Conservation (phyloP, 2,888 invertebrate species). For the Andrena marginata region DNA sequence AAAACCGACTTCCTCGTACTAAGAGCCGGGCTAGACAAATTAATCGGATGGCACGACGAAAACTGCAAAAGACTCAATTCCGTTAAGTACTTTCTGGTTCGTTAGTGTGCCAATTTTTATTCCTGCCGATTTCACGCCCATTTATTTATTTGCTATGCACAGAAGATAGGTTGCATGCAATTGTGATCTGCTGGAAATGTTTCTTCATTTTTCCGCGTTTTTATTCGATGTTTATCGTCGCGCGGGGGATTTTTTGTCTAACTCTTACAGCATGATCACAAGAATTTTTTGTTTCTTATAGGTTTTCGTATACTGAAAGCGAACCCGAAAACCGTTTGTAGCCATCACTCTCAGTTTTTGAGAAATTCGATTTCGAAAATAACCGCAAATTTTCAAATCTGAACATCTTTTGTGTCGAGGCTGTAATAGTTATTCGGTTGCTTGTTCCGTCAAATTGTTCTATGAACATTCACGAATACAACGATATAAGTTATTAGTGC, state of each 20-base stretch:
- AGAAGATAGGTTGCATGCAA: neutral
- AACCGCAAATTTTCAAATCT: too few species aligned
- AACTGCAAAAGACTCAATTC: constrained; percentile 1
- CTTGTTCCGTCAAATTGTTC: too few species aligned
- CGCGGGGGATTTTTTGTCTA: neutral
- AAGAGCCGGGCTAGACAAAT: constrained; percentile 17
- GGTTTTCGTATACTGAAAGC: too few species aligned
- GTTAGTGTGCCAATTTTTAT: constrained; percentile 17
- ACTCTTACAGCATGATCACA: neutral
- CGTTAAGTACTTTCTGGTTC: constrained; percentile 30
- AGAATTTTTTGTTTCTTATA: too few species aligned
- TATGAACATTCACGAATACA: too few species aligned
- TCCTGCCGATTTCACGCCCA: neutral
- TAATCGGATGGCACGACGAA: constrained; percentile 24
- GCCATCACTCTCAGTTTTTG: too few species aligned
- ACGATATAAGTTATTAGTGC: too few species aligned
- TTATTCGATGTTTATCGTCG: neutral
- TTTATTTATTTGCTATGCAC: neutral
- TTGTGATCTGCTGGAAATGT: neutral
- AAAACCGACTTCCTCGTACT: constrained; percentile 23
- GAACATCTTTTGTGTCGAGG: too few species aligned
- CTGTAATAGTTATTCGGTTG: too few species aligned
- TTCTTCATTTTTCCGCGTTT: neutral
- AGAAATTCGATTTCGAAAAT: too few species aligned
- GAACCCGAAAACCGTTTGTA: too few species aligned